Base-by-base conservation (phyloP, 1,140 invertebrate genomes). In the Tenebrio molitor region DNA sequence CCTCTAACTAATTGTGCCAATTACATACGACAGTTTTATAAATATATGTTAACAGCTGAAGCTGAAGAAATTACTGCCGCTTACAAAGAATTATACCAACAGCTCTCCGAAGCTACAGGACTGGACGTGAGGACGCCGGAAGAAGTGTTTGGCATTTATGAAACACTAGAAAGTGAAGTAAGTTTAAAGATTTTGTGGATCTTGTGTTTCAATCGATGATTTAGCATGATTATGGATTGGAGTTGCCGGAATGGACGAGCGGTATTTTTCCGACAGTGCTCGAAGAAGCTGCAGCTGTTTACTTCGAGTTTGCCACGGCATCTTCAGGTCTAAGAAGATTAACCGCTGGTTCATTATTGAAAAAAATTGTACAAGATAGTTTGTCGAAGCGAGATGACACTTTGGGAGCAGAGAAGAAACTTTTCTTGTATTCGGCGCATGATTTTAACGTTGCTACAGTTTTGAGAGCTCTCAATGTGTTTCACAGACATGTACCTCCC, bases 371-470 rank as follows among this genome's bases (percentile, higher is more conserved):
- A 15, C 17, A 74, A 2, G 72, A 74, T 21, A 64, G 63, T 1
- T 16, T 36, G n/a, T 8, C 23, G 12, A 68, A 71, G 50, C 14
- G 66, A 2, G 46, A 69, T 23, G 39, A 42, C 15, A n/a, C 10
- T 33, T 29, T 42, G 19, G 23, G 14, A 16, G 12, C 15, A 12
- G 50, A 63, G 10, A 36, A 36, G 5, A 76, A 69, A 53, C 53
- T 73, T 21, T 68, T 41, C 33, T 34, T 80, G 7, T 80, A 80
- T 69, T 70, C 73, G 2, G 78, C 50, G 1, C 78, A 80, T 36
- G 77, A 78, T 39, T 39, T 50, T 7, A 78, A 72, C 23, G 64
- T 77, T 34, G 78, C 53, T 39, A 64, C 69, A 19, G 8, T 80
- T n/a, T 34, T 80, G 19, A 62, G 33, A 3, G 15, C 44, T 16